A percentile compares a stretch with the other conserved stretches of the same genome.
Conservation (phyloP, 2,888 invertebrate species). For the Gastrophysa polygoni region DNA sequence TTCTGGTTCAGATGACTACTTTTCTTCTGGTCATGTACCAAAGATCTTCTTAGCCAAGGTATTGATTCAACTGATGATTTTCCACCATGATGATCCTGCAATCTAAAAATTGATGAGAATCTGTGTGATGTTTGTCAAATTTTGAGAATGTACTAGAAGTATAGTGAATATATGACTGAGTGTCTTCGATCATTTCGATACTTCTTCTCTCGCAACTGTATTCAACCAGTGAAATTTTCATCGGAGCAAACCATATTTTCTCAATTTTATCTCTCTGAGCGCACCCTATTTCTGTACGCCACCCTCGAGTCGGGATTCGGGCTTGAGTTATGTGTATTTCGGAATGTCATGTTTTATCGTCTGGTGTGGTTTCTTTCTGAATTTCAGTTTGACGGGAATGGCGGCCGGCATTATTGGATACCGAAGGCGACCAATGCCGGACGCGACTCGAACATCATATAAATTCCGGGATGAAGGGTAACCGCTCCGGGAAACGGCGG, state of each 20-base stretch:
- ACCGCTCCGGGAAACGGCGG: slow-evolving; percentile 38
- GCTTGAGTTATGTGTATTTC: slow-evolving; percentile 38
- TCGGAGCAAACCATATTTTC: neutral
- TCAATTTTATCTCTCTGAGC: neutral
- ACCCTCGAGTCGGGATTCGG: slow-evolving; percentile 4
- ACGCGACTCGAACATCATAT: slow-evolving; percentile 57
- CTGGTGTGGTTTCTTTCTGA: slow-evolving; percentile 52
- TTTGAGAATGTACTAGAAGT: too few relatives aligned
- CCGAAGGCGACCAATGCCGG: slow-evolving; percentile 56
- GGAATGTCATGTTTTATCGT: slow-evolving; percentile 57
- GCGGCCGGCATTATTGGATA: slow-evolving; percentile 56
- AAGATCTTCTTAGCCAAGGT: too few relatives aligned
- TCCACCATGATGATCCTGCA: too few relatives aligned
- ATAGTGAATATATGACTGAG: too few relatives aligned
- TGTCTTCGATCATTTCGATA: too few relatives aligned
- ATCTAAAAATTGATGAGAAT: too few relatives aligned
- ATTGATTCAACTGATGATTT: too few relatives aligned
- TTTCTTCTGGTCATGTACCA: too few relatives aligned
- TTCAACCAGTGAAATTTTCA: too few relatives aligned
- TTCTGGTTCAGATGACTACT: too few relatives aligned
- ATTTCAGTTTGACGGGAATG: slow-evolving; percentile 57
- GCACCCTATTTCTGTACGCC: slow-evolving; percentile 4
- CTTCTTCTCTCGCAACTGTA: too few relatives aligned
- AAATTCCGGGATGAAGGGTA: slow-evolving; percentile 57
- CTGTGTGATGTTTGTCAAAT: too few relatives aligned